Percentiles rank a stretch among this genome's conserved stretches.
Conservation (phyloP, 30 jellyfish, hydroid and myxozoan species). For the Haliclystus octoradiatus region DNA sequence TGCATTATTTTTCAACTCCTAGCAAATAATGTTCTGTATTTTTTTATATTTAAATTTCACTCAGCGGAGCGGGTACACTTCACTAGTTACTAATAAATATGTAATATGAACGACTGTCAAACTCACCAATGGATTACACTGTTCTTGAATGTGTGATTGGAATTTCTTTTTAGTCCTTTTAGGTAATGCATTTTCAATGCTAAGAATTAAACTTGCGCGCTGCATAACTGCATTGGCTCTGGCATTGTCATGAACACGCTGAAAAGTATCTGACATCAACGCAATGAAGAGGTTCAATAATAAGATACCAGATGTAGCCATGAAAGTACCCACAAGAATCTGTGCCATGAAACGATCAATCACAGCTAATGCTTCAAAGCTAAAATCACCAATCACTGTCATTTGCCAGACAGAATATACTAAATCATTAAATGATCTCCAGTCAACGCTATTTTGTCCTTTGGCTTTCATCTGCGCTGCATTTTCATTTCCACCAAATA, state of each 20-base stretch:
- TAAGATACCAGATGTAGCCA: constrained; percentile 74
- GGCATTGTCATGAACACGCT: constrained; percentile 94
- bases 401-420: constrained; percentile 81
- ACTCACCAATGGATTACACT: constrained; percentile 81
- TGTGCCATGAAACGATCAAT: constrained; percentile 79
- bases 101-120: no score
- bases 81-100: no score
- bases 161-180: constrained; percentile 27
- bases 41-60: no score
- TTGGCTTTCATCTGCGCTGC: constrained; percentile 53
- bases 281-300: constrained; percentile 83
- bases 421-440: constrained; percentile 74
- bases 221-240: constrained; percentile 93
- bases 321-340: constrained; percentile 52
- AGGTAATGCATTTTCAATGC: constrained; percentile 38
- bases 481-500: constrained; percentile 69
- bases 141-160: constrained; percentile 32
- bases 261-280: constrained; percentile 93
- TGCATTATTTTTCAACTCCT: no score
- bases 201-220: constrained; percentile 56
- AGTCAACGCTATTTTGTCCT: constrained; percentile 50
- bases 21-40: no score
- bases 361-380: constrained; percentile 52
- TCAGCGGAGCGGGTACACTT: no score
- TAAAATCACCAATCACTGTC: constrained; percentile 87